phyloP scores from a whole-genome alignment of 1,140 invertebrate species.

The Diuraphis noxia region DNA sequence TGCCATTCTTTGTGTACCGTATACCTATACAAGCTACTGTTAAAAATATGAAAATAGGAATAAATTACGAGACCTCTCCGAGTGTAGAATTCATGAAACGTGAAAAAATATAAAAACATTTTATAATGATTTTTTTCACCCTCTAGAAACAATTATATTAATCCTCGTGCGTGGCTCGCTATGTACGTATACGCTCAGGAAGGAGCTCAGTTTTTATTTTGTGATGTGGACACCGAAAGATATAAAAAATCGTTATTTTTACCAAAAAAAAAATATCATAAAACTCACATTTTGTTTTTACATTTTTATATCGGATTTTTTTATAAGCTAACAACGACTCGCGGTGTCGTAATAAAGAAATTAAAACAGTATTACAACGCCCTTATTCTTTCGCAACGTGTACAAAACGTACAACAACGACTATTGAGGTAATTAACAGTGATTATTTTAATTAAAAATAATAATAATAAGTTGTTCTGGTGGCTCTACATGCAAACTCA shows the following conservation, averaged over 20 bases:
- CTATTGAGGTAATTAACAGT: not conserved
- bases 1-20: not conserved
- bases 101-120: constrained; percentile 4
- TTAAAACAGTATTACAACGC: not conserved
- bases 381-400: not conserved
- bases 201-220: not conserved
- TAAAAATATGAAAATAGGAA: not conserved
- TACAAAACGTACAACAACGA: not conserved
- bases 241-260: not conserved
- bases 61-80: not conserved
- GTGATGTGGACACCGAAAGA: not conserved
- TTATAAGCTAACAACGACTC: not conserved
- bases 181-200: not conserved
- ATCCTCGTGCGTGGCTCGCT: not conserved
- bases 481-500: not conserved
- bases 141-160: constrained; percentile 10
- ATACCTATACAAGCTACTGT: not conserved
- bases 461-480: not conserved
- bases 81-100: not conserved
- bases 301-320: not conserved
- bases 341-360: not conserved
- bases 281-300: not conserved
- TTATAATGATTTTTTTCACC: constrained; percentile 8
- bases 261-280: not conserved
- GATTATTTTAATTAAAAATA: constrained; percentile 8